Evolutionary conservation across 2,797 vertebrate genomes (phyloP), one percentile per base, ranked within the genome.

Genomic region (Darevskia nairensis): DNA sequence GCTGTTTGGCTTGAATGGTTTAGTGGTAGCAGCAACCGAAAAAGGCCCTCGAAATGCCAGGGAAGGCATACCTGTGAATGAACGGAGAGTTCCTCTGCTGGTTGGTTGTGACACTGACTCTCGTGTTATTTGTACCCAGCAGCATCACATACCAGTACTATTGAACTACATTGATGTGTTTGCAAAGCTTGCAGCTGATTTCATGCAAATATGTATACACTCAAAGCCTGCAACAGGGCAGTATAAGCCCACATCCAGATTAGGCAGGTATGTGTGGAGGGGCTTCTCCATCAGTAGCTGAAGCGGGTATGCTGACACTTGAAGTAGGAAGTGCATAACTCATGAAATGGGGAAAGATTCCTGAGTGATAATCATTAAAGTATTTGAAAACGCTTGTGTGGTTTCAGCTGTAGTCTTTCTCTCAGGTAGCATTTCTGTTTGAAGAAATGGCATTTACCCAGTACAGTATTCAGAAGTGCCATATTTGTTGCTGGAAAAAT

Each of bases 351-450:
- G 1, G 39, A 39, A 46, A 66, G 2, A 46, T 11, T 85, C 55
- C 69, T 50, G n/a, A 66, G 25, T 66, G 13, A 35, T 46, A 59
- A 61, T 23, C 17, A 64, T 76, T 66, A 46, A 82, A 75, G 29
- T 25, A 74, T 32, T 87, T 87, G 39, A 76, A 82, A 82, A 75
- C 17, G 59, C 4, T 29, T 6, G 17, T 79, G 35, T 59, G 29
- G n/a, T 88, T 71, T 78, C 64, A 25, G 39, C 66, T 83, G 68
- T 9, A 78, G 61, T 55, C 74, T 82, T 82, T 88, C 80, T 83
- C n/a, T 13, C 23, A 64, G n/a, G 17, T 68, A 55, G 23, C 21
- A 59, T 78, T 17, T 78, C 78, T 82, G 35, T 76, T 76, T 71
- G 23, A 13, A 78, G 64, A 77, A 83, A 32, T 29, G 69, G 8